Conservation (phyloP, 2,113 vertebrate genomes). For the rabbit (Oryctolagus cuniculus) region mOryCun1.1 NC_091437.1:5001001-5001500, state of each 20-base stretch:
- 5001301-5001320: not conserved
- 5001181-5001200: not conserved
- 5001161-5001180: constrained; percentile 4
- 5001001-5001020: not conserved
- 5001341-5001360: not conserved
- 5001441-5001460: constrained; percentile 44
- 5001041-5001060: not conserved
- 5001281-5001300: not conserved
- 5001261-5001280: not conserved
- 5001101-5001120: constrained; percentile 4
- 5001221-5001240: not conserved
- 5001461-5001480: not conserved
- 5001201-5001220: not conserved
- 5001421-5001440: not conserved
- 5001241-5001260: not conserved
- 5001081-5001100: not conserved
- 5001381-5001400: not conserved
- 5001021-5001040: too few species aligned
- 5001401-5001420: not conserved
- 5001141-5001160: not conserved
- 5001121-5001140: not conserved
- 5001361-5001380: not conserved
- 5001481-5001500: constrained; percentile 65
- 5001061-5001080: not conserved
- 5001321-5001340: not conserved